Evolutionary conservation across 2,888 invertebrate genomes (phyloP).

Genomic region (Volucella inflata): DNA sequence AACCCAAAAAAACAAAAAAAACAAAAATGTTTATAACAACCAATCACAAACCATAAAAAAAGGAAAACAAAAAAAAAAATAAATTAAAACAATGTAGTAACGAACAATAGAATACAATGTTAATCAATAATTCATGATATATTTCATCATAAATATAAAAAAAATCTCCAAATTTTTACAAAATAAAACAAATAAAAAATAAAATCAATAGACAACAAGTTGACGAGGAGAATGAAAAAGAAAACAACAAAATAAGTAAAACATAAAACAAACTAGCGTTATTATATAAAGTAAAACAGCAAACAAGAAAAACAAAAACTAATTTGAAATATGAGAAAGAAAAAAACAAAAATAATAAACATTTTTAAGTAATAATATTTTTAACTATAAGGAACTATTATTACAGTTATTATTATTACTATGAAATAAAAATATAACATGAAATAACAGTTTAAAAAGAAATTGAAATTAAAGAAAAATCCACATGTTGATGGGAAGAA

Average conservation of each 20-base stretch:
- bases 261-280: constrained; percentile 40
- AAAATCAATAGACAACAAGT: constrained; percentile 25
- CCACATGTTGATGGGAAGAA: constrained; percentile 47
- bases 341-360: constrained; percentile 47
- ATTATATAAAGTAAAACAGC: constrained; percentile 56
- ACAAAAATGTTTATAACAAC: background rate
- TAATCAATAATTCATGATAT: constrained; percentile 61
- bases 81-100: constrained; percentile 23
- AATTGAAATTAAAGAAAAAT: constrained; percentile 31
- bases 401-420: constrained; percentile 70
- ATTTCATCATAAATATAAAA: constrained; percentile 55
- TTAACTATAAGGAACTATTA: constrained; percentile 68
- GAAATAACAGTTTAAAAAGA: constrained; percentile 16
- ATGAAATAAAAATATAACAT: constrained; percentile 32
- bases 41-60: background rate
- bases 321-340: constrained; percentile 58
- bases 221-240: constrained; percentile 39
- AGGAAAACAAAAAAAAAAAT: background rate
- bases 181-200: constrained; percentile 43
- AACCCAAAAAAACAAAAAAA: constrained; percentile 4
- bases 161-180: constrained; percentile 70
- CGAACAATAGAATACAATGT: constrained; percentile 50
- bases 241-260: constrained; percentile 10
- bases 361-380: constrained; percentile 73
- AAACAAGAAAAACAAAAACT: constrained; percentile 46